phyloP scores from a whole-genome alignment of 1,140 invertebrate genomes.

The Magallana angulata region DNA sequence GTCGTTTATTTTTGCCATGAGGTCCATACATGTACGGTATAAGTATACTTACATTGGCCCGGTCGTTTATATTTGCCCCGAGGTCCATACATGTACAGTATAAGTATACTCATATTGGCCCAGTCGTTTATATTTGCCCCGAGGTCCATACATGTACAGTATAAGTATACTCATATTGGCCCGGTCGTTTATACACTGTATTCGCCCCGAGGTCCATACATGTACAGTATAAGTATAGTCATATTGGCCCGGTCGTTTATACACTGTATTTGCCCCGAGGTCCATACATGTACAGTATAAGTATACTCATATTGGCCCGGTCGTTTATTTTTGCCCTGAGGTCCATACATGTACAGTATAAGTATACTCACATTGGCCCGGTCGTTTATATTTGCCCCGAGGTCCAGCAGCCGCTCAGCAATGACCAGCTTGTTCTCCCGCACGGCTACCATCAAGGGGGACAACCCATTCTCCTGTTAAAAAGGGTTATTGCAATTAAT shows the following conservation, averaged over 20 bases:
- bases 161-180: slow-evolving; percentile 67
- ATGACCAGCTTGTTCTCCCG: slow-evolving; percentile 95
- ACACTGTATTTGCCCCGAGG: slow-evolving; percentile 93
- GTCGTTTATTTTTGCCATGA: slow-evolving; percentile 93
- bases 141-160: slow-evolving; percentile 84
- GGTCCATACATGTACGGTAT: slow-evolving; percentile 82
- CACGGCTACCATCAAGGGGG: slow-evolving; percentile 95
- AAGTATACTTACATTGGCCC: slow-evolving; percentile 76
- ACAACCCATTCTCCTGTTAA: slow-evolving; percentile 91
- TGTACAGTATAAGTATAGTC: background rate
- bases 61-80: slow-evolving; percentile 92
- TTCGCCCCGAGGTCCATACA: slow-evolving; percentile 92
- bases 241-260: slow-evolving; percentile 86
- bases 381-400: slow-evolving; percentile 93
- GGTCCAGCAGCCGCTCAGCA: slow-evolving; percentile 93
- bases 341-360: slow-evolving; percentile 82
- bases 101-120: slow-evolving; percentile 68
- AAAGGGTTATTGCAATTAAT: background rate
- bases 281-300: slow-evolving; percentile 82
- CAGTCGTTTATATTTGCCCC: slow-evolving; percentile 93
- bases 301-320: slow-evolving; percentile 79
- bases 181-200: slow-evolving; percentile 85
- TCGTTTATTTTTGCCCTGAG: slow-evolving; percentile 94
- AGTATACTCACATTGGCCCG: slow-evolving; percentile 79
- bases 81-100: slow-evolving; percentile 84